phyloP scores from a whole-genome alignment of 2,797 vertebrate species.

The Craterocephalus amniculus region DNA sequence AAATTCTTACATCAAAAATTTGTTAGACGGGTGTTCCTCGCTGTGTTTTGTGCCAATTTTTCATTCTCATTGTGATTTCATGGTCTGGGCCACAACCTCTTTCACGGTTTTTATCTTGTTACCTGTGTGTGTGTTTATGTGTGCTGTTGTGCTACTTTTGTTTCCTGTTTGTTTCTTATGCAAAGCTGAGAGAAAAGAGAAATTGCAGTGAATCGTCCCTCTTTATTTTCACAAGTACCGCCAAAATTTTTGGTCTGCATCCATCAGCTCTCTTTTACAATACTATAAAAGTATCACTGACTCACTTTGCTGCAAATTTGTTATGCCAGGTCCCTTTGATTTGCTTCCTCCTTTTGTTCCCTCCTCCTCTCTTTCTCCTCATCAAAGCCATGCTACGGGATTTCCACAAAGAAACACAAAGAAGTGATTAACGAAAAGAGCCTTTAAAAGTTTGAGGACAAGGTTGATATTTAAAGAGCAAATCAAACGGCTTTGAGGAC shows the following conservation, averaged over 20 bases:
- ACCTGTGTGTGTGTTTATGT: neutral
- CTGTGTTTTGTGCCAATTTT: neutral
- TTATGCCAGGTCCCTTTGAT: neutral
- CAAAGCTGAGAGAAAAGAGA: neutral
- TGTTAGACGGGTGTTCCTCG: neutral
- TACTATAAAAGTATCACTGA: neutral
- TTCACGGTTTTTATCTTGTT: neutral
- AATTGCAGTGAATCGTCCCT: neutral
- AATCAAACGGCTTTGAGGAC: neutral
- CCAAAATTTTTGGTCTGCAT: neutral
- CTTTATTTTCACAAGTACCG: neutral
- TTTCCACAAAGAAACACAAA: neutral
- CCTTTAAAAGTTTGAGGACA: conserved; percentile 6
- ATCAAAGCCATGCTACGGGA: neutral
- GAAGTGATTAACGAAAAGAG: conserved; percentile 8
- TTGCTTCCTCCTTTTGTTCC: conserved; percentile 5
- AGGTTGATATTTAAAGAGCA: conserved; percentile 10
- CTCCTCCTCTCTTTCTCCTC: neutral
- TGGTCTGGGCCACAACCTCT: neutral
- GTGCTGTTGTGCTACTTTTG: neutral
- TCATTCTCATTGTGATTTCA: neutral
- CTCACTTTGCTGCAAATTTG: too few relatives aligned
- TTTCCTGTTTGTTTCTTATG: neutral
- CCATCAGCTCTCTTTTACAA: neutral
- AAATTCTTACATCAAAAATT: neutral